Evolutionary conservation across 2,113 vertebrate species (phyloP).

Genomic region (Scomber scombrus): DNA sequence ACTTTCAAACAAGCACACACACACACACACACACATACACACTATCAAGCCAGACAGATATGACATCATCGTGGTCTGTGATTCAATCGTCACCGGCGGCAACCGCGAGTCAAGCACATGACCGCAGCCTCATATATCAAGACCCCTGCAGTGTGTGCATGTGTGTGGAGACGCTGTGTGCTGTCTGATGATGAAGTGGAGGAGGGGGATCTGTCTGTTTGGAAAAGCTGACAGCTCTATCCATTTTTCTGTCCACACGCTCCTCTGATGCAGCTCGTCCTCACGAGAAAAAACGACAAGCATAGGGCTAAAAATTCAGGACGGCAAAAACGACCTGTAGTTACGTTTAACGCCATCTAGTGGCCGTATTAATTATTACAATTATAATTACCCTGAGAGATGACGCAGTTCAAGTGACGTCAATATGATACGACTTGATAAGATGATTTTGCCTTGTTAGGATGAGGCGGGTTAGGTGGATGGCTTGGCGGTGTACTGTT

Average conservation of each 20-base stretch:
- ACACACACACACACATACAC: slow-evolving; percentile 26
- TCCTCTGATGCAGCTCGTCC: background rate
- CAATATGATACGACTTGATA: no score
- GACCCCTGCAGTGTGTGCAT: slow-evolving; percentile 37
- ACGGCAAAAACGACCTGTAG: no score
- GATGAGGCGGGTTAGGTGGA: no score
- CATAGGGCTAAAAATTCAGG: no score
- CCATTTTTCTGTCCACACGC: slow-evolving; percentile 6
- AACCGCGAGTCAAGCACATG: slow-evolving; percentile 48
- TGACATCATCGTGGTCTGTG: slow-evolving; percentile 73
- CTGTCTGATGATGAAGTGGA: slow-evolving; percentile 19
- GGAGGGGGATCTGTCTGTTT: slow-evolving; percentile 12
- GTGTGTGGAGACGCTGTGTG: background rate
- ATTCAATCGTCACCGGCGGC: slow-evolving; percentile 62
- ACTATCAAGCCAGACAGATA: slow-evolving; percentile 65
- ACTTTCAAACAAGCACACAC: slow-evolving; percentile 16
- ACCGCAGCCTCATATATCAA: slow-evolving; percentile 63
- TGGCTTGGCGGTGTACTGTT: no score
- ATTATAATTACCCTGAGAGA: no score
- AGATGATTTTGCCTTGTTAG: no score
- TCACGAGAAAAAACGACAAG: no score
- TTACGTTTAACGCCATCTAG: no score
- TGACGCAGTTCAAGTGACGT: no score
- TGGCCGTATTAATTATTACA: no score
- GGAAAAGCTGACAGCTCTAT: slow-evolving; percentile 42